Base-by-base conservation (phyloP, 2,888 invertebrate species). In the Trypoxylon attenuatum region DNA sequence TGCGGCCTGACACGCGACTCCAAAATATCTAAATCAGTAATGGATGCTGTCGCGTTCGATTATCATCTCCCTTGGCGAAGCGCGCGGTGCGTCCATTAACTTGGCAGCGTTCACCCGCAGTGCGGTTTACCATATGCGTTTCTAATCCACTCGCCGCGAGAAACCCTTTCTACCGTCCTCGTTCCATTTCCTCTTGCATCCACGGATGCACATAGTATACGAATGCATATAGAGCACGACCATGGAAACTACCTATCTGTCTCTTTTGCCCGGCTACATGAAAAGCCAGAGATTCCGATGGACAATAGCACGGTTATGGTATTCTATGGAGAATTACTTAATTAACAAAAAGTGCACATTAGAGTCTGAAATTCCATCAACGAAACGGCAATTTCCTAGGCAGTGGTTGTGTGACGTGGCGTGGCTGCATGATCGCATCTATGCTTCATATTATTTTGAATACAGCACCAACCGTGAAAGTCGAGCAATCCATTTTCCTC, bases 401-500 rank as follows among this genome's bases (percentile, higher is more conserved):
- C 42, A 39, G 21, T 38, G 33, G 13, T 10, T 2, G 33, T 10
- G 33, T 10, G 13, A 5, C n/a, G 4, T 10, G 5, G 13, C 10
- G 1, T 10, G 33, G 38, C 53, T n/a, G 41, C 23, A n/a, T 15
- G 38, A 49, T 18, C 29, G 21, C 54, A 50, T 56, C 68, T 61
- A 57, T 54, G 66, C 29, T 46, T 61, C 66, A 39, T 61, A 66
- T 69, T 69, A 69, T 69, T 69, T 69, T 69, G 68, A 69, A 61
- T 66, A 69, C 66, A 53, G 61, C 57, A 54, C 49, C 53, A 16
- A 42, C 16, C 45, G 41, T n/a, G n/a, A 49, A 29, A 42, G 54
- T 50, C 33, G 43, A 42, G 64, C 62, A 72, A 75, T 75, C 71
- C 72, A 75, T 75, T 75, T 75, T 75, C 67, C 65, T 67, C 70